Base-by-base conservation (phyloP, 2,113 vertebrate species). In the Austrofundulus limnaeus region DNA sequence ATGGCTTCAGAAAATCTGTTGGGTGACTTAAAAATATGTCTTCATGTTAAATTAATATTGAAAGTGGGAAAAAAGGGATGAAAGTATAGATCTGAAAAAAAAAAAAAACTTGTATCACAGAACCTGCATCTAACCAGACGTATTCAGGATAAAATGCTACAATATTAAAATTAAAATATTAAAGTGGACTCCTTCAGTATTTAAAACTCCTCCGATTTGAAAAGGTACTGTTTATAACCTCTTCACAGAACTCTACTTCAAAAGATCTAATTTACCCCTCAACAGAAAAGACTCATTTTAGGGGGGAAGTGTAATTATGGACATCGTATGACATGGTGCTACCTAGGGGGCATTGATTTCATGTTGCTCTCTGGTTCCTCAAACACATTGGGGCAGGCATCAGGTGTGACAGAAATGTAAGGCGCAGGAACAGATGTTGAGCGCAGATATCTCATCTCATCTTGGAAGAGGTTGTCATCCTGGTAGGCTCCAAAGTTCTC, bases 321-420 rank as follows among this genome's bases (percentile, higher is more conserved):
- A 15, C 41, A 42, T 42, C 5, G 19, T 49, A 5, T 23, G 7
- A 28, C 37, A 39, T 49, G 16, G n/a, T n/a, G 39, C 46, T 85
- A 99, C 97, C 97, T 98, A 55, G 94, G 97, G 31, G 97, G 97
- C 97, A 99, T 99, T 31, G 96, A 99, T 76, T 99, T 99, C 97
- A 99, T 97, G 88, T 99, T 99, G 85, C 93, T 98, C 75, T 98
- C 96, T 52, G 96, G 96, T 67, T 99, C 97, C 86, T 99, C 96
- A 80, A 99, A 99, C 54, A 99, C 97, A 78, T 97, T 98, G 47
- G 96, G 97, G 79, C 96, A 96, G 55, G 97, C 96, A 47, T 99
- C 97, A 14, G 97, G 97, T 50, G 97, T 99, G 70, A 99, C 97
- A 0, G 97, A 98, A 88, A 99, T 99, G 72, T 98, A 99, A 0